phyloP scores from a whole-genome alignment of 2,113 vertebrate species.

The Ciconia stormi region DNA sequence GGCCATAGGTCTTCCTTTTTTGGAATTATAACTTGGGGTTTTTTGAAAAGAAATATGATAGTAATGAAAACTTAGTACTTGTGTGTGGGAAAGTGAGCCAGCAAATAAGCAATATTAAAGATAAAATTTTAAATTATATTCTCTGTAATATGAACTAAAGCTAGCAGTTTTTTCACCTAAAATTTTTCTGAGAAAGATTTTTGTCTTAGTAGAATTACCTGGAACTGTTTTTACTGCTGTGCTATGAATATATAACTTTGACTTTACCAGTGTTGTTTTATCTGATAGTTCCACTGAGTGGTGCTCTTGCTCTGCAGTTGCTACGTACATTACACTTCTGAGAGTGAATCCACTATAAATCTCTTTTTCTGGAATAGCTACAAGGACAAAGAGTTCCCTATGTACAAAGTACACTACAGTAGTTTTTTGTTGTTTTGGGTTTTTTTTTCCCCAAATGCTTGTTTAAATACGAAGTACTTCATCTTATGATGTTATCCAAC shows the following conservation, averaged over 20 bases:
- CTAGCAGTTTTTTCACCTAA: not conserved
- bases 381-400: not conserved
- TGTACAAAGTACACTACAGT: not conserved
- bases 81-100: not conserved
- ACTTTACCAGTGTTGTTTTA: not conserved
- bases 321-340: not conserved
- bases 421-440: not conserved
- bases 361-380: not conserved
- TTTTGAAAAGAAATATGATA: not conserved
- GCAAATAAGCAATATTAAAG: not conserved
- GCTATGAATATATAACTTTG: not conserved
- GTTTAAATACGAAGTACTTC: not conserved
- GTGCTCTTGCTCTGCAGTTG: conserved; percentile 59
- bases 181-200: not conserved
- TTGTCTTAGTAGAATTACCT: not conserved
- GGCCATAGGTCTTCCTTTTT: not conserved
- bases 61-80: not conserved
- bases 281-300: conserved; percentile 65
- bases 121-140: not conserved
- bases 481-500: not conserved
- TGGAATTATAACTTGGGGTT: not conserved
- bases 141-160: not conserved
- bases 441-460: not conserved
- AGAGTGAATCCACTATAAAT: not conserved
- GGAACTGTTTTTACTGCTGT: not conserved